A percentile compares a stretch with the other conserved stretches of the same genome.
Evolutionary conservation across 1,140 invertebrate genomes (phyloP).

Genomic region (Apis laboriosa): DNA sequence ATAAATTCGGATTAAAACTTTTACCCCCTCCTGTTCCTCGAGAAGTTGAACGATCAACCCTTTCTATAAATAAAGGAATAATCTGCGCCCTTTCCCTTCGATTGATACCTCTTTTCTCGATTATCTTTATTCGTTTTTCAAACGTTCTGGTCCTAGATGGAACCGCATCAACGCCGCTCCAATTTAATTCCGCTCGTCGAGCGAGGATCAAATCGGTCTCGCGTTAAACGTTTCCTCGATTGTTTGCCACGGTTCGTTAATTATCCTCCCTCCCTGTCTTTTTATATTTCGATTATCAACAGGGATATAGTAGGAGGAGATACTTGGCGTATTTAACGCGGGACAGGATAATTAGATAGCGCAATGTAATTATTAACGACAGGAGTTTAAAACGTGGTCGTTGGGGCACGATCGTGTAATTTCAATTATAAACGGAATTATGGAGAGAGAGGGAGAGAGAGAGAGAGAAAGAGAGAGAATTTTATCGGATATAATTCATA

Average conservation of each 20-base stretch:
- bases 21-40: background rate
- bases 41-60: background rate
- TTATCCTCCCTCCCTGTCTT: background rate
- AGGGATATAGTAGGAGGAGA: too few relatives aligned
- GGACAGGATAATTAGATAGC: background rate
- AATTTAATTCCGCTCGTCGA: background rate
- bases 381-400: background rate
- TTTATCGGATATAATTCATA: slow-evolving; percentile 2
- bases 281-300: background rate
- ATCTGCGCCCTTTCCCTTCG: background rate
- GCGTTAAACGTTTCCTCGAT: too few relatives aligned
- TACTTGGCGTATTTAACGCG: background rate
- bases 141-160: background rate
- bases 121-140: background rate
- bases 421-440: slow-evolving; percentile 23
- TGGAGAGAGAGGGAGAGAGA: too few relatives aligned
- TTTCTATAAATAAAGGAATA: too few relatives aligned
- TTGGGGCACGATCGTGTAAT: background rate
- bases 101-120: background rate
- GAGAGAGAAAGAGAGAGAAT: background rate
- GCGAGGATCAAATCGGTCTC: too few relatives aligned
- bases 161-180: background rate
- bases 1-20: slow-evolving; percentile 7
- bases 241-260: background rate
- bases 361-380: slow-evolving; percentile 2